phyloP scores from a whole-genome alignment of 2,113 vertebrate genomes.

The Acanthochromis polyacanthus region DNA sequence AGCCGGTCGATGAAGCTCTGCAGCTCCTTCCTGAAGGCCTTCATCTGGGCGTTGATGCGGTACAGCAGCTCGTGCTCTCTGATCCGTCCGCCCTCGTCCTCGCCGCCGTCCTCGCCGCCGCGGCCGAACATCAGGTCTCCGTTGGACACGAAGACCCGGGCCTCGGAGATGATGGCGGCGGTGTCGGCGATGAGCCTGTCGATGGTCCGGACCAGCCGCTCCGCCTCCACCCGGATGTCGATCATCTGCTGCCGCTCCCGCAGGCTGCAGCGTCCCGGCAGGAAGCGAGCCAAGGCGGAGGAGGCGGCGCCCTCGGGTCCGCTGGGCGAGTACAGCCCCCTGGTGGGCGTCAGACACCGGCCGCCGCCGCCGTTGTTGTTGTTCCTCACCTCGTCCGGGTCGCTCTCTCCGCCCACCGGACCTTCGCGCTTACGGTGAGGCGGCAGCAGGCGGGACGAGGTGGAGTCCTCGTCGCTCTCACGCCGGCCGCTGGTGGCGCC shows the following conservation, averaged over 20 bases:
- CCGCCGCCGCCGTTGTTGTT: constrained; percentile 85
- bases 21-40: constrained; percentile 96
- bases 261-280: constrained; percentile 84
- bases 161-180: constrained; percentile 93
- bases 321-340: constrained; percentile 87
- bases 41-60: constrained; percentile 97
- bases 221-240: constrained; percentile 94
- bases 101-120: constrained; percentile 86
- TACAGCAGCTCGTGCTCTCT: constrained; percentile 96
- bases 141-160: constrained; percentile 91
- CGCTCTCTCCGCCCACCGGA: constrained; percentile 95
- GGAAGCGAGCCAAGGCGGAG: constrained; percentile 82
- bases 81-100: constrained; percentile 90
- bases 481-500: constrained; percentile 87
- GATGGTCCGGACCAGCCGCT: constrained; percentile 93
- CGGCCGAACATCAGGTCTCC: constrained; percentile 90
- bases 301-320: constrained; percentile 88
- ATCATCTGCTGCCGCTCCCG: constrained; percentile 94
- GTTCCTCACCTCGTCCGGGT: constrained; percentile 92
- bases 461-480: constrained; percentile 92
- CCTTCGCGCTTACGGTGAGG: constrained; percentile 96
- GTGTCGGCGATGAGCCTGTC: constrained; percentile 97
- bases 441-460: constrained; percentile 88
- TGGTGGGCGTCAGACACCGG: constrained; percentile 90
- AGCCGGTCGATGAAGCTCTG: constrained; percentile 95